Evolutionary conservation across 2,797 vertebrate genomes (phyloP).

Genomic region (Acanthurus leucopareius): DNA sequence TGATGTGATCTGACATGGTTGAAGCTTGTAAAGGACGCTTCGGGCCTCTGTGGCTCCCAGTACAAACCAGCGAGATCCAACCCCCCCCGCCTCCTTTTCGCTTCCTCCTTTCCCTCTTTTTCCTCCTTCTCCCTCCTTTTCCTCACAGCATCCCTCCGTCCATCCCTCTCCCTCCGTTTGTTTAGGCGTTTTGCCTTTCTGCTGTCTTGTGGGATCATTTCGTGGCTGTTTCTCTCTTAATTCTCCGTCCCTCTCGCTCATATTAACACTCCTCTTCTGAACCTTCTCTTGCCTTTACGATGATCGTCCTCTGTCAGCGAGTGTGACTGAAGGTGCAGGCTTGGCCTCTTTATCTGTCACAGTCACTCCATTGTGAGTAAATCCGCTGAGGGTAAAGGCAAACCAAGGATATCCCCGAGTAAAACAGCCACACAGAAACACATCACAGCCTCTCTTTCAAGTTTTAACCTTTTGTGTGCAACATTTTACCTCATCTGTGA

Average conservation of each 20-base stretch:
- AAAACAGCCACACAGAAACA: not conserved
- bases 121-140: slow-evolving; percentile 1
- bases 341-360: slow-evolving; percentile 44
- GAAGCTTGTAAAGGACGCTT: slow-evolving; percentile 72
- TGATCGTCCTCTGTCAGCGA: slow-evolving; percentile 25
- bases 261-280: not conserved
- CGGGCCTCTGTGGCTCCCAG: slow-evolving; percentile 63
- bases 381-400: slow-evolving; percentile 57
- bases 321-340: slow-evolving; percentile 31
- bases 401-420: slow-evolving; percentile 42
- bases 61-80: slow-evolving; percentile 41
- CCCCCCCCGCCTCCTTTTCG: not conserved
- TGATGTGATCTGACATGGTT: slow-evolving; percentile 80
- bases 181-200: slow-evolving; percentile 32
- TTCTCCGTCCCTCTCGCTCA: not conserved
- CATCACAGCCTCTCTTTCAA: slow-evolving; percentile 1
- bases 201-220: slow-evolving; percentile 33
- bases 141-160: slow-evolving; percentile 41
- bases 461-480: not conserved
- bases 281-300: not conserved
- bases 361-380: slow-evolving; percentile 45
- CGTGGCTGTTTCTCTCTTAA: slow-evolving; percentile 29
- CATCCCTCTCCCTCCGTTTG: slow-evolving; percentile 15
- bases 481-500: not conserved
- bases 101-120: not conserved